Conservation (phyloP, 2,888 invertebrate genomes). For the Meiosimyza platycephala region DNA sequence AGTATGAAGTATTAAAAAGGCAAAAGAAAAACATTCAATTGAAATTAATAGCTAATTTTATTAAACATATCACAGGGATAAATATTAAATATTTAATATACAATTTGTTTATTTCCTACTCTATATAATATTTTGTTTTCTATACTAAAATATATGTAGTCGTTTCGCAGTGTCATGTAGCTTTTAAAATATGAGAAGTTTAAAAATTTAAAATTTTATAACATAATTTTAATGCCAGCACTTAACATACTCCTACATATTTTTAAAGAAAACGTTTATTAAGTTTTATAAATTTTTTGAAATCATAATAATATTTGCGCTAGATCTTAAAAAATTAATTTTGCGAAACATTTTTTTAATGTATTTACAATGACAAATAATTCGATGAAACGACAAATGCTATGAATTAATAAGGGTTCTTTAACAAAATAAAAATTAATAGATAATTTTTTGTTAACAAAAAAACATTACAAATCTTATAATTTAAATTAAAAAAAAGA, state of each 20-base stretch:
- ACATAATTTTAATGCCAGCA: not conserved
- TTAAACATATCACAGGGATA: conserved; percentile 65
- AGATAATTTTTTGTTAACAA: conserved; percentile 1
- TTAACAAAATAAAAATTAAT: not conserved
- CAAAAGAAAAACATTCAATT: not conserved
- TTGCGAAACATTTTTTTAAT: no score
- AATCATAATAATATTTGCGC: conserved; percentile 6
- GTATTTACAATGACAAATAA: not conserved
- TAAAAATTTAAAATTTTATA: no score
- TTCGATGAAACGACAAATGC: no score
- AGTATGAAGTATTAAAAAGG: not conserved
- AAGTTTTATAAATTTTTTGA: conserved; percentile 21
- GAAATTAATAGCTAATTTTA: conserved; percentile 48
- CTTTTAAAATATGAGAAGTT: no score
- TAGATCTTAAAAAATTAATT: conserved; percentile 10
- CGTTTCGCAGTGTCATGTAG: no score
- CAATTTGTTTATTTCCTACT: conserved; percentile 11
- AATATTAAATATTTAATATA: conserved; percentile 46
- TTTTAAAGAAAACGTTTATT: conserved; percentile 13
- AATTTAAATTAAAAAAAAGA: no score
- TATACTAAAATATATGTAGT: conserved; percentile 16
- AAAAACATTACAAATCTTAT: not conserved
- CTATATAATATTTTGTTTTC: conserved; percentile 14
- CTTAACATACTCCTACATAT: not conserved
- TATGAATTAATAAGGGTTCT: not conserved